These are phyloP conservation scores for Sminthurides bifidus DNA, from an alignment of 1,140 invertebrate genomes.

Conservation along the genomic window DNA sequence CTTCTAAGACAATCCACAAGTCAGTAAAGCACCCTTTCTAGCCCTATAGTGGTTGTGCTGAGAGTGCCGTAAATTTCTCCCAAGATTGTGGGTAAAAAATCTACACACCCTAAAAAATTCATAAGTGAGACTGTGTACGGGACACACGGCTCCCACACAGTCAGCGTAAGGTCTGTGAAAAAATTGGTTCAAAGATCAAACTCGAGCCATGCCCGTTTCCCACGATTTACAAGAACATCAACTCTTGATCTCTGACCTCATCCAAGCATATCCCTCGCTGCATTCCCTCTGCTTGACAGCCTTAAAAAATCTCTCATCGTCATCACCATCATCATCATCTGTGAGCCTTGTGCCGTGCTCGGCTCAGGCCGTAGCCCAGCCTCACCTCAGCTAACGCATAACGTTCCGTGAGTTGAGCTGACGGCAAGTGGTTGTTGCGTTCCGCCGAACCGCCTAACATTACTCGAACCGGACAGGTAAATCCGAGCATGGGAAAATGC, in stretches of 20 bases:
- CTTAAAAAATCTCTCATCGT: not conserved
- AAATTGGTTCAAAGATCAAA: conserved; percentile 7
- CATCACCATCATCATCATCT: not conserved
- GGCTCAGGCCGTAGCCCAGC: too few relatives aligned
- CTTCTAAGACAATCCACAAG: too few relatives aligned
- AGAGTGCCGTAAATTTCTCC: too few relatives aligned
- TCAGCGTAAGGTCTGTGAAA: conserved; percentile 1
- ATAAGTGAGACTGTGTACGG: not conserved
- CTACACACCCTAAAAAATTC: conserved; percentile 1
- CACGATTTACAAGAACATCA: conserved; percentile 5
- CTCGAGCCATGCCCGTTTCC: conserved; percentile 7
- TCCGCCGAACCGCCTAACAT: too few relatives aligned
- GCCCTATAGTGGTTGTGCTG: too few relatives aligned
- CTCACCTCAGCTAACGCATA: too few relatives aligned
- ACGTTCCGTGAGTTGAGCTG: too few relatives aligned
- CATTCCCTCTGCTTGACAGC: not conserved
- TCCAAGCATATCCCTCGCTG: too few relatives aligned
- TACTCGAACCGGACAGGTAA: too few relatives aligned
- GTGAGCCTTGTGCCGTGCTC: too few relatives aligned
- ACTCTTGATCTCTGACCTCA: conserved; percentile 6
- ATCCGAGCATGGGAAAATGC: conserved; percentile 7
- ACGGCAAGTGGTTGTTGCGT: too few relatives aligned
- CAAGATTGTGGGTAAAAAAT: not conserved
- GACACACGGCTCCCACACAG: conserved; percentile 6
- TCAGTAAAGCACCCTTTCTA: too few relatives aligned